Conservation (phyloP, 2,797 vertebrate genomes). For the Mycteria americana region DNA sequence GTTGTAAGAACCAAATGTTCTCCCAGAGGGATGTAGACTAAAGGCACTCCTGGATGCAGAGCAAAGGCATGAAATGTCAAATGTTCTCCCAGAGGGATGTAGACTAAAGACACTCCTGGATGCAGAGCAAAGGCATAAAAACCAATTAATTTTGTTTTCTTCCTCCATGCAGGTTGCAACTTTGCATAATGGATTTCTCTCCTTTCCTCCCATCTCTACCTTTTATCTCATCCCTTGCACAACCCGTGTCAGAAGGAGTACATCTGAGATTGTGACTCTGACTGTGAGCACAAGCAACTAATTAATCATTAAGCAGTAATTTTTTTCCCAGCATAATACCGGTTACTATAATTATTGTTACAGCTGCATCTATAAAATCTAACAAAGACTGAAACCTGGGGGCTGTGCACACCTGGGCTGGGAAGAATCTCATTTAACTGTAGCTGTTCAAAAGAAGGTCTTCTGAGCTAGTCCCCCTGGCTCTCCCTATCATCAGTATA, state of each 20-base stretch:
- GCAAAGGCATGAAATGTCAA: background rate
- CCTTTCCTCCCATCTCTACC: background rate
- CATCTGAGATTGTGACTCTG: background rate
- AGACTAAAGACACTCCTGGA: background rate
- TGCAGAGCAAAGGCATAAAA: background rate
- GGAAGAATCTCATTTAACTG: background rate
- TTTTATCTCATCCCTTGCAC: background rate
- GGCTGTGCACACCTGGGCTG: background rate
- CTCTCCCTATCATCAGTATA: background rate
- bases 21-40: background rate
- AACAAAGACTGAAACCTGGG: background rate
- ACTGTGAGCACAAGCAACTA: background rate
- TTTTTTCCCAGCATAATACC: background rate
- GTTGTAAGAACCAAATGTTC: background rate
- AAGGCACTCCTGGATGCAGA: background rate
- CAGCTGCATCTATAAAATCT: background rate
- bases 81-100: background rate
- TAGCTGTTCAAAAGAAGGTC: background rate
- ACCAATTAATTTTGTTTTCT: background rate
- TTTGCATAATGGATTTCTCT: background rate
- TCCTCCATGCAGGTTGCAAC: background rate
- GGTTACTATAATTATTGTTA: background rate
- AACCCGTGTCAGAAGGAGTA: background rate
- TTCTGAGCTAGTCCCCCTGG: background rate
- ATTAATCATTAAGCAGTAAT: background rate